phyloP scores from a whole-genome alignment of 1,140 invertebrate species.

The Heliothis virescens region DNA sequence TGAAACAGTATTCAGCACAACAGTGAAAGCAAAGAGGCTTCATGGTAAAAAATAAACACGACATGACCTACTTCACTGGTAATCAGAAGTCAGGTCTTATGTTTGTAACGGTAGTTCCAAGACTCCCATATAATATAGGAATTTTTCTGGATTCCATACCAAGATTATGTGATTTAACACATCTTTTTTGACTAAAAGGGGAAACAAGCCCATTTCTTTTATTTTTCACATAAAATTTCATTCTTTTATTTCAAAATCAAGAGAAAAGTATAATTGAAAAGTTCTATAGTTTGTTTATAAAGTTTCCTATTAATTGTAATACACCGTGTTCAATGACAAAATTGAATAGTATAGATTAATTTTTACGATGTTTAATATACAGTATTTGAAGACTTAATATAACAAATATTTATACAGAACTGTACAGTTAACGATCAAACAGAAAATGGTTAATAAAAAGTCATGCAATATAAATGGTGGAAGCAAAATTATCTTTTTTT shows the following conservation, averaged over 20 bases:
- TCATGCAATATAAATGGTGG: neutral
- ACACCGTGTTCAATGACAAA: too few species aligned
- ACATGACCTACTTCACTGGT: conserved; percentile 66
- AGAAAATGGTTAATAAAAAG: too few species aligned
- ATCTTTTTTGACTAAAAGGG: too few species aligned
- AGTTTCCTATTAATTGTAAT: too few species aligned
- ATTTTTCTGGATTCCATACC: too few species aligned
- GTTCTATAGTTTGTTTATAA: too few species aligned
- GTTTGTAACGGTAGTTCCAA: neutral
- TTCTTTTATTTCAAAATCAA: neutral
- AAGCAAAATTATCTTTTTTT: conserved; percentile 45
- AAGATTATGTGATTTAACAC: too few species aligned
- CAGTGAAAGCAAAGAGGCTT: conserved; percentile 66
- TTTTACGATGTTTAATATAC: too few species aligned
- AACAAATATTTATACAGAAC: too few species aligned
- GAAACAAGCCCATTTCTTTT: neutral
- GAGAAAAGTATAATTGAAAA: neutral
- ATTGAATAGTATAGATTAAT: too few species aligned
- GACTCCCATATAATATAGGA: neutral
- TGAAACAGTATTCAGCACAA: conserved; percentile 74
- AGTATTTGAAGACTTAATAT: too few species aligned
- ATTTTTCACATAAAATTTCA: neutral
- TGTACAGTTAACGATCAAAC: too few species aligned
- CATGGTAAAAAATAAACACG: conserved; percentile 53
- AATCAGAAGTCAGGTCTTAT: conserved; percentile 44